Base-by-base conservation (phyloP, 2,888 invertebrate genomes). In the Podotricha telesiphe region DNA sequence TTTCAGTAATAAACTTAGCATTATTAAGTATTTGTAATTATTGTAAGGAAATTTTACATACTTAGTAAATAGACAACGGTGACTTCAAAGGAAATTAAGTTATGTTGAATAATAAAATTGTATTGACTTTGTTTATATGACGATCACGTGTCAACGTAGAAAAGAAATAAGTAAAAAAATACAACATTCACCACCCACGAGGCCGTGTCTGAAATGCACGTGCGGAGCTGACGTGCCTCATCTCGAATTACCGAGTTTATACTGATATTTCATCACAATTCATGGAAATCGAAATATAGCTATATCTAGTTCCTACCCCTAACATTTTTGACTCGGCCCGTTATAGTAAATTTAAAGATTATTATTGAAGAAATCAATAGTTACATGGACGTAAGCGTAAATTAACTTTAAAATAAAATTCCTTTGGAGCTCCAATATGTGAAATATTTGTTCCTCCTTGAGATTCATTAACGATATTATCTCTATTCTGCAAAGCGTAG, bases 81-180 rank as follows among this genome's bases (percentile, higher is more conserved):
- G 40, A 20, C 22, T 45, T 40, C 20, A 59, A 62, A 48, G 45
- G 6, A 40, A 10, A 53, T 62, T 20, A 45, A 3, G 19, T 55
- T 67, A 53, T 28, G 28, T 28, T 28, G 28, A n/a, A n/a, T 20
- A 45, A 40, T 55, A 50, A 67, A 67, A 47, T 45, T 34, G 22
- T 62, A 47, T 40, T 45, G n/a, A 53, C 20, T 59, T 56, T 80
- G 82, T 83, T 82, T 83, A 80, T 74, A 80, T 75, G 78, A 74
- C 53, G 77, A 79, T 84, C 83, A 85, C 81, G 82, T 84, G 83
- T 83, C 73, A 76, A 67, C 72, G 79, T 79, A 82, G 78, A 81
- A 58, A 77, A 78, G 80, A 78, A 81, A 81, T 79, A 75, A 74
- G 8, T 11, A 55, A 74, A 74, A 78, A 76, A n/a, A n/a, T n/a